Conservation (phyloP, 2,113 vertebrate genomes). For the Crotalus tigris region DNA sequence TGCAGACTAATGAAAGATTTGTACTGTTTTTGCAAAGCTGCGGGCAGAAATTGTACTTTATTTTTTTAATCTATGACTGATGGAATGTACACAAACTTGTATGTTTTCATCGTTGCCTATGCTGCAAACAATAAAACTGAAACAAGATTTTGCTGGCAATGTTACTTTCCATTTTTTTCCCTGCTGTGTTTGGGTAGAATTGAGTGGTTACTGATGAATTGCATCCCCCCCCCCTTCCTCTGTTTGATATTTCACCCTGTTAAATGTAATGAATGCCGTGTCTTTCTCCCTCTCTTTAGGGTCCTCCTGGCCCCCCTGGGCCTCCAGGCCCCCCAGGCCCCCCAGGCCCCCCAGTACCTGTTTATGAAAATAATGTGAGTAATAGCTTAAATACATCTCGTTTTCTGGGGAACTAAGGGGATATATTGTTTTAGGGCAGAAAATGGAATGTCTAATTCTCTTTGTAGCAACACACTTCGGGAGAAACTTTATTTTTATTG, state of each 20-base stretch:
- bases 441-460: background rate
- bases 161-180: background rate
- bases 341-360: constrained; percentile 41
- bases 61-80: background rate
- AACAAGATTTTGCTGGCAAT: background rate
- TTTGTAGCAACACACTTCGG: background rate
- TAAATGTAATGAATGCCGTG: background rate
- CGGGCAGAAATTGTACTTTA: background rate
- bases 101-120: background rate
- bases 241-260: background rate
- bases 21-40: background rate
- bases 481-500: background rate
- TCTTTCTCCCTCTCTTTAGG: constrained; percentile 14
- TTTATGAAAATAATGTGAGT: constrained; percentile 58
- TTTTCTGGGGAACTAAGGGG: background rate
- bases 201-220: background rate
- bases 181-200: background rate
- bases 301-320: constrained; percentile 72
- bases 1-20: background rate
- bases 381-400: rapidly evolving
- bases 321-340: constrained; percentile 76
- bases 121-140: background rate
- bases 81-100: background rate
- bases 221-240: background rate
- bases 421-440: background rate